Conservation (phyloP, 92 coral and sea anemone genomes). For the Porites cylindrica region DNA sequence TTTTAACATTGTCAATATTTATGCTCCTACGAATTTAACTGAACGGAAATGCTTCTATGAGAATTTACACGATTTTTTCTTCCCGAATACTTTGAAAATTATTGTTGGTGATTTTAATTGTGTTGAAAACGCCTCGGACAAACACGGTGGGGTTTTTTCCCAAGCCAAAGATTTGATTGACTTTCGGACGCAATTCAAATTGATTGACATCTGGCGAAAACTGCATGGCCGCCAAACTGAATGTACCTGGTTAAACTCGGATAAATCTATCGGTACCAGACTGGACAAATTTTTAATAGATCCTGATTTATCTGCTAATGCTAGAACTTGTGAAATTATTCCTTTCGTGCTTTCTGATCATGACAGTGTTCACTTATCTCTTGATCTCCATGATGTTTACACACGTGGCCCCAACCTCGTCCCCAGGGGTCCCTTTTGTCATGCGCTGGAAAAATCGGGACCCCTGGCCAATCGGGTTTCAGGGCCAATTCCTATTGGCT, state of each 20-base stretch:
- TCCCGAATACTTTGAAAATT: background rate
- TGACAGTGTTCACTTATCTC: background rate
- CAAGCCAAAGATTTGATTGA: background rate
- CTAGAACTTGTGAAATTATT: background rate
- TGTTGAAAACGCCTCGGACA: background rate
- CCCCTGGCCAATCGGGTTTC: no score
- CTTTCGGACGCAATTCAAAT: background rate
- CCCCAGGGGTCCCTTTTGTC: no score
- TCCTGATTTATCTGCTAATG: background rate
- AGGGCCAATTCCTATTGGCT: no score
- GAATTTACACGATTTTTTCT: background rate
- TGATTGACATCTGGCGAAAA: background rate
- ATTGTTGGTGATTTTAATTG: slow-evolving; percentile 17
- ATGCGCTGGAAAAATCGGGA: no score
- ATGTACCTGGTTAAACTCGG: background rate
- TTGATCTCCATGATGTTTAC: background rate
- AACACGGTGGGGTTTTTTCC: background rate
- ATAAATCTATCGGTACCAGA: background rate
- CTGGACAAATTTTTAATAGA: background rate
- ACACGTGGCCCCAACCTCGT: no score
- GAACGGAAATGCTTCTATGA: background rate
- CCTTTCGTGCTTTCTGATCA: slow-evolving; percentile 3
- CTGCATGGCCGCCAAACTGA: background rate
- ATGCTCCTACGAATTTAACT: background rate
- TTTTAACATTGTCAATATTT: background rate